Evolutionary conservation across 2,888 invertebrate species (phyloP), one percentile per base, ranked within the genome.

Genomic region (Deilephila porcellus): DNA sequence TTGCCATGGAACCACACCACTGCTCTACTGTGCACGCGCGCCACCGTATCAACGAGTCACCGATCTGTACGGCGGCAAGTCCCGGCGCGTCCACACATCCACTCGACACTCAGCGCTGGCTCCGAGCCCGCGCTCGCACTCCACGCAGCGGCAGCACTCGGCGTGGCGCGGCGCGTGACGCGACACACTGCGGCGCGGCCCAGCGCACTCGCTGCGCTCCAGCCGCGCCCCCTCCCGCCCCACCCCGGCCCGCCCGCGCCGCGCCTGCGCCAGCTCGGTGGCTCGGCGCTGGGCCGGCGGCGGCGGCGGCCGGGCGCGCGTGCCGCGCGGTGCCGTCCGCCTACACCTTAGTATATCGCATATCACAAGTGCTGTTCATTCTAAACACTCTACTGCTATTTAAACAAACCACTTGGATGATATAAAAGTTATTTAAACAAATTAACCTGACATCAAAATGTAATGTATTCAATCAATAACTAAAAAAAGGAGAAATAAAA

Each of bases 81-180:
- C 98, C 95, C 98, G 98, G 20, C 82, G 83, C 74, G 82, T 73
- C 79, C 86, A 86, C 75, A 60, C 25, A 17, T 81, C 83, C 78
- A 96, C 97, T 71, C 98, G 98, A 17, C 60, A 60, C 60, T 29
- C 52, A n/a, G 70, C 25, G 56, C 53, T 17, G 53, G 29, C 14
- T 17, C 14, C 70, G 56, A 53, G 53, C 32, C 32, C 70, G 25
- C 70, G 56, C 56, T 17, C 32, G 25, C 45, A 32, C 56, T 53
- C 11, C 37, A 34, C 60, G 7, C 45, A 45, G 45, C 45, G 32
- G 59, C 14, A 60, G 45, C 60, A 45, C 45, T 37, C 64, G 64
- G 34, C 37, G 20, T 14, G 34, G 59, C 17, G 45, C 70, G 67
- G 17, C 60, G 37, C 32, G 45, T 20, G 45, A 45, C 60, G 32